Evolutionary conservation across 2,797 vertebrate species (phyloP), one percentile per base, ranked within the genome.

Genomic region (Chaetodon trifasciatus): DNA sequence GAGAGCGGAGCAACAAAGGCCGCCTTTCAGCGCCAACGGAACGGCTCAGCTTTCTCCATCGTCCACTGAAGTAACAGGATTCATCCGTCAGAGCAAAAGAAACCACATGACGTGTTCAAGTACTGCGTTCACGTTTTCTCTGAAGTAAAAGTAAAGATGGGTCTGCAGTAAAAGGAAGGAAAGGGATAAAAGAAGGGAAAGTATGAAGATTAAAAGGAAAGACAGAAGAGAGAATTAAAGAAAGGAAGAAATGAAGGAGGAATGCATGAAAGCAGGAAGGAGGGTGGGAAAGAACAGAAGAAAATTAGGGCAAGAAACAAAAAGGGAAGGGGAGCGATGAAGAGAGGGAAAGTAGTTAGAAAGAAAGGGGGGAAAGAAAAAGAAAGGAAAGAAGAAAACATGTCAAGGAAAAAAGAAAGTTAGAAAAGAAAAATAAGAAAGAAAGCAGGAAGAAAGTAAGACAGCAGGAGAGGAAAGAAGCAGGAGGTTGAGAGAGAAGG

Each of bases 1-100:
- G 65, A 49, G 79, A 70, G 65, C 15, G 0, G 28, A 62, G 23
- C 71, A 62, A 88, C 82, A 88, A 80, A 85, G 86, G 16, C 1
- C 0, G 15, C 15, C 82, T 73, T 84, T 85, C 52, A 64, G 21
- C 7, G 61, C 0, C 13, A 24, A 6, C 0, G 8, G 28, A 17
- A 37, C 37, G 52, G 57, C 78, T 81, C 81, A 5, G 67, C 74
- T 84, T 84, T 72, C 84, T 55, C 2, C 6, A 5, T 49, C 73
- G 65, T 70, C 39, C 23, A 3, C 66, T 23, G 58, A 55, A 16
- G 46, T n/a, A 7, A 28, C 21, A 50, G 70, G 19, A 60, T 21
- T 10, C 24, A 39, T 19, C 19, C 56, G 24, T 19, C 57, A 3
- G 39, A 56, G 52, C 21, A 19, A 7, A 40, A 39, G 2, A 9